phyloP scores from a whole-genome alignment of 2,113 vertebrate genomes.

The Corythornis cristatus region DNA sequence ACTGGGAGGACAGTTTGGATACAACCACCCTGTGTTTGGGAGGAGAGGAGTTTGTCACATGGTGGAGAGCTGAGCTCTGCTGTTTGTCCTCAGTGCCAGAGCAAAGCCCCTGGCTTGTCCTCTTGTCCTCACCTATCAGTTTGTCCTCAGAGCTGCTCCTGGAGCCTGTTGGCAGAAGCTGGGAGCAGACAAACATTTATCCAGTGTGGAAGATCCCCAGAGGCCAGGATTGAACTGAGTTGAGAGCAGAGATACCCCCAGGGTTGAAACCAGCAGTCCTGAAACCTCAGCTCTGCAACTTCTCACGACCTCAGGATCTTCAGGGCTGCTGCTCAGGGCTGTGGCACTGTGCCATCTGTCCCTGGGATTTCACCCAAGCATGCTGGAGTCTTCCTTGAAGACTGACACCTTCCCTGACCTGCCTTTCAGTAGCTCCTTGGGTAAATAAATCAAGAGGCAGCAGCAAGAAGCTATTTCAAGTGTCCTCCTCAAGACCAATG shows the following conservation, averaged over 20 bases:
- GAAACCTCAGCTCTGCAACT: neutral
- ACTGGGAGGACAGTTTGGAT: fast-evolving
- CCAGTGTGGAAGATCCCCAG: neutral
- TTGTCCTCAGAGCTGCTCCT: neutral
- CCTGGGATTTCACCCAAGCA: neutral
- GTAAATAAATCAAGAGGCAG: neutral
- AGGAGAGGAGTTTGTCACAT: neutral
- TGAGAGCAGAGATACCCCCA: neutral
- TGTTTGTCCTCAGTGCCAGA: neutral
- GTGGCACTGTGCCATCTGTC: fast-evolving
- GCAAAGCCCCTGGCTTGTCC: neutral
- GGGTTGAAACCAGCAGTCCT: neutral
- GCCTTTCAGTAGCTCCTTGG: too few species aligned
- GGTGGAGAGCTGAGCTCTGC: neutral
- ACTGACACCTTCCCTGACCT: neutral
- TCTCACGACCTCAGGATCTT: neutral
- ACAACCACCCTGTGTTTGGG: fast-evolving
- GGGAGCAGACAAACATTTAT: neutral
- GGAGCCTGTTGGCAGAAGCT: neutral
- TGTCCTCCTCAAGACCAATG: neutral
- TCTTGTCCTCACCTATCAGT: too few species aligned
- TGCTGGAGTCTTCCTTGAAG: neutral
- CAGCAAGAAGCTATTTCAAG: neutral
- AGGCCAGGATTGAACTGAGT: neutral
- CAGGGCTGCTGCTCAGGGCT: neutral